These are phyloP conservation scores for Scyliorhinus canicula DNA, from an alignment of 2,797 vertebrate species.

Conservation along the genomic window DNA sequence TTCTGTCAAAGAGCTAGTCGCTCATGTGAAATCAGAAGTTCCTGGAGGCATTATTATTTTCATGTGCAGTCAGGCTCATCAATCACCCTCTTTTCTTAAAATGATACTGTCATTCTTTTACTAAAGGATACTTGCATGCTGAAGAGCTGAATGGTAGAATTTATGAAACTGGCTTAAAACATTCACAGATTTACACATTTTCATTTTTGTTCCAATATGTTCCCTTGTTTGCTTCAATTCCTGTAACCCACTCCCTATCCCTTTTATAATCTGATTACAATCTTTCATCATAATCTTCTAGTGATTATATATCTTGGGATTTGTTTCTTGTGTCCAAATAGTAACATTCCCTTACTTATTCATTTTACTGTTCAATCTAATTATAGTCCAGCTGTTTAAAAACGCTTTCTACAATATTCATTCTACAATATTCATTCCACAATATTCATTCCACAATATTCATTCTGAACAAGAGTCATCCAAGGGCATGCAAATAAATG, in stretches of 20 bases:
- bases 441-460: background rate
- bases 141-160: background rate
- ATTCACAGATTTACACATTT: background rate
- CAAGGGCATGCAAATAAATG: background rate
- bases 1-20: background rate
- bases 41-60: background rate
- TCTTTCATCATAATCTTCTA: background rate
- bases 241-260: background rate
- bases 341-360: background rate
- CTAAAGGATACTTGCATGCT: background rate
- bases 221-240: background rate
- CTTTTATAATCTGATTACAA: background rate
- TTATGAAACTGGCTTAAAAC: background rate
- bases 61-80: background rate
- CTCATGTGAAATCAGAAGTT: background rate
- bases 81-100: background rate
- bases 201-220: background rate
- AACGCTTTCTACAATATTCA: background rate
- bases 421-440: no score
- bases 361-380: background rate
- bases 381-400: background rate
- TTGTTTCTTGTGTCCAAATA: background rate
- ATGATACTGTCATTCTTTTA: background rate
- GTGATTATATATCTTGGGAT: background rate
- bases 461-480: background rate